Evolutionary conservation across 2,888 invertebrate genomes (phyloP).

Genomic region (Fragum whitleyi): DNA sequence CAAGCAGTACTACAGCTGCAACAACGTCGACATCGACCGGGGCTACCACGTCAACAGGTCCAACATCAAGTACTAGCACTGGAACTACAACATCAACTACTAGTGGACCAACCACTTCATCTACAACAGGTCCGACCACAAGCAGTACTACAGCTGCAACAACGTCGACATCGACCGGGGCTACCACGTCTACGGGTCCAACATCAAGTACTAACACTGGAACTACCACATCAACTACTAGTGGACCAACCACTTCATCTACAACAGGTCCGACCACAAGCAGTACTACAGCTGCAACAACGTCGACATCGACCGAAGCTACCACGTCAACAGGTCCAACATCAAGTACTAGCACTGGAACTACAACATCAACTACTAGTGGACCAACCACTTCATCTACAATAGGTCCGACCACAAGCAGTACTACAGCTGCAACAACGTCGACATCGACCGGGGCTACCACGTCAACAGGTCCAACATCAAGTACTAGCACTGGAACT

Average conservation of each 20-base stretch:
- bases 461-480: not conserved
- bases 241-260: not conserved
- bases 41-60: not conserved
- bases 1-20: not conserved
- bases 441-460: conserved; percentile 1
- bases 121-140: not conserved
- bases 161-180: conserved; percentile 1
- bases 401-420: not conserved
- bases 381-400: not conserved
- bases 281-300: not conserved
- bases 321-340: not conserved
- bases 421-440: not conserved
- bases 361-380: not conserved
- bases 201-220: not conserved
- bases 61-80: not conserved
- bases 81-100: not conserved
- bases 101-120: not conserved
- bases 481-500: conserved; percentile 1
- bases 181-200: not conserved
- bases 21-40: conserved; percentile 1
- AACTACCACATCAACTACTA: not conserved
- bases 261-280: not conserved
- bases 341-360: not conserved
- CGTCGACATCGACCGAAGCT: not conserved
- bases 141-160: not conserved